Percentiles rank a stretch among this genome's conserved stretches.
Conservation (phyloP, 1,140 invertebrate species). For the Portunus trituberculatus region DNA sequence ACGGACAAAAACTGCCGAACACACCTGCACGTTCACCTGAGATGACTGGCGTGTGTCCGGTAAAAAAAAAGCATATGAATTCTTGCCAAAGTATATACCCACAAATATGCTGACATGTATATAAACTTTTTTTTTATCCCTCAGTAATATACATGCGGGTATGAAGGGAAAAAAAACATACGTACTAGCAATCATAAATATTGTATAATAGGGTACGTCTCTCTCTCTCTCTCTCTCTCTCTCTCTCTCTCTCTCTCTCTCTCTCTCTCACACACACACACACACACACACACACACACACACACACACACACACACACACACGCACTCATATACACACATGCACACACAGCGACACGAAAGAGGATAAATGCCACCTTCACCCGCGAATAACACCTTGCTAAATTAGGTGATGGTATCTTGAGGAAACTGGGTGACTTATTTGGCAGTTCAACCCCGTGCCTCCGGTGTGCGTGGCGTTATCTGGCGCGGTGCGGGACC, state of each 20-base stretch:
- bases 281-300: neutral
- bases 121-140: too few relatives aligned
- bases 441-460: neutral
- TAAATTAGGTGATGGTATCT: slow-evolving; percentile 3
- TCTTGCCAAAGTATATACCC: too few relatives aligned
- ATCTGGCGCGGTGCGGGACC: too few relatives aligned
- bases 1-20: neutral
- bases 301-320: neutral
- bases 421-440: slow-evolving; percentile 2
- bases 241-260: slow-evolving; percentile 40
- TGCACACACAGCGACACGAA: neutral
- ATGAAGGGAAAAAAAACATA: too few relatives aligned
- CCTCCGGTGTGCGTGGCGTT: neutral
- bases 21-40: neutral
- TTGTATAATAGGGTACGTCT: too few relatives aligned
- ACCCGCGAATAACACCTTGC: neutral
- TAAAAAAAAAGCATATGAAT: too few relatives aligned
- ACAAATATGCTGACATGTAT: too few relatives aligned
- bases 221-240: neutral
- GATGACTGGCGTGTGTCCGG: neutral
- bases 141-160: too few relatives aligned
- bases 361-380: neutral
- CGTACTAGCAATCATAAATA: too few relatives aligned
- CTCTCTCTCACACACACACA: neutral
- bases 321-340: neutral